Evolutionary conservation across 2,888 invertebrate species (phyloP).

Genomic region (Lithodes maja): DNA sequence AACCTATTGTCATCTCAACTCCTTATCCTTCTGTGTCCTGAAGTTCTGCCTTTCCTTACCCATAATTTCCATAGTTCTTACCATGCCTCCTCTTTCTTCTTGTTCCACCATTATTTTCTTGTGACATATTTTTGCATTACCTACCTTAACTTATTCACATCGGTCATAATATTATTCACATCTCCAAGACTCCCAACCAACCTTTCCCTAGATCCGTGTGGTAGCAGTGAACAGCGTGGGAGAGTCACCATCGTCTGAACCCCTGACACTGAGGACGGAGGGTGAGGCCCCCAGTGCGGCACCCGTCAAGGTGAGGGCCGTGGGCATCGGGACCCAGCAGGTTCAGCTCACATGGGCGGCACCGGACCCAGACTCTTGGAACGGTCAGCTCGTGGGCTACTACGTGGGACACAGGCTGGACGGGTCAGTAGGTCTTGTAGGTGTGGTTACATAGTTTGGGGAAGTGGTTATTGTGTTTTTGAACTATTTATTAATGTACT

Average conservation of each 20-base stretch:
- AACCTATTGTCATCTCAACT: too few relatives aligned
- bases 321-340: slow-evolving; percentile 55
- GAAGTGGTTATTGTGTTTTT: neutral
- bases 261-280: slow-evolving; percentile 63
- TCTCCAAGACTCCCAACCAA: too few relatives aligned
- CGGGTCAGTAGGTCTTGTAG: slow-evolving; percentile 14
- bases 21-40: too few relatives aligned
- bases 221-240: slow-evolving; percentile 69
- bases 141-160: too few relatives aligned
- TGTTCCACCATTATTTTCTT: too few relatives aligned
- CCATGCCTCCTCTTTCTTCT: too few relatives aligned
- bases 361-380: slow-evolving; percentile 73
- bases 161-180: too few relatives aligned
- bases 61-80: too few relatives aligned
- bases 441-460: neutral
- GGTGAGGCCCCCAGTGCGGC: slow-evolving; percentile 69
- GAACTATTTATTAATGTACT: too few relatives aligned
- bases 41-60: too few relatives aligned
- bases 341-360: slow-evolving; percentile 71
- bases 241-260: slow-evolving; percentile 65
- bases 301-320: slow-evolving; percentile 61
- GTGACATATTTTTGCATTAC: too few relatives aligned
- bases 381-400: slow-evolving; percentile 75
- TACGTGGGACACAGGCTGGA: slow-evolving; percentile 74
- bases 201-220: slow-evolving; percentile 56